Percentiles rank a stretch among this genome's conserved stretches.
These are phyloP conservation scores for Agonum fuliginosum DNA, from an alignment of 2,888 invertebrate species.

Conservation along the genomic window DNA sequence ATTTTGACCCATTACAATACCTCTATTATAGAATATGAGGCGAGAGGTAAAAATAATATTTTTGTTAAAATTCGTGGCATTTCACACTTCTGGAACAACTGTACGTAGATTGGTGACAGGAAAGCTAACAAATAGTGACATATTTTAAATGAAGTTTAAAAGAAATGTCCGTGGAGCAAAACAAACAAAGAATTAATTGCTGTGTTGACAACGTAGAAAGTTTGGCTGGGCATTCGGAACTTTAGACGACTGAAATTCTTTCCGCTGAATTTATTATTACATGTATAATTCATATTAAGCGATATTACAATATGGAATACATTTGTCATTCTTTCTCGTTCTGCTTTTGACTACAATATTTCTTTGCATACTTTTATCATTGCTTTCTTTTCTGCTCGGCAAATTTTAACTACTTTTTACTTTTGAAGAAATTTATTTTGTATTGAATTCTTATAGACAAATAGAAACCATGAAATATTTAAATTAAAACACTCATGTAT, in stretches of 20 bases:
- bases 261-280: slow-evolving; percentile 34
- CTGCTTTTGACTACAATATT: slow-evolving; percentile 24
- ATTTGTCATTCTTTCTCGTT: slow-evolving; percentile 36
- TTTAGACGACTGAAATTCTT: slow-evolving; percentile 17
- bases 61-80: too few relatives aligned
- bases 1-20: too few relatives aligned
- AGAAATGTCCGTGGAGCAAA: background rate
- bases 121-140: slow-evolving; percentile 1
- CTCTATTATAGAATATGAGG: too few relatives aligned
- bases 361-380: slow-evolving; percentile 34
- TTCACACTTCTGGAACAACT: too few relatives aligned
- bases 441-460: too few relatives aligned
- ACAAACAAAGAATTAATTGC: slow-evolving; percentile 28
- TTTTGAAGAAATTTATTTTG: background rate
- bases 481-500: too few relatives aligned
- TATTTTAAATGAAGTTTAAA: slow-evolving; percentile 2
- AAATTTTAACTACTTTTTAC: slow-evolving; percentile 34
- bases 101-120: too few relatives aligned
- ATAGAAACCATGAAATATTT: slow-evolving; percentile 4
- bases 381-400: slow-evolving; percentile 9
- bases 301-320: slow-evolving; percentile 42
- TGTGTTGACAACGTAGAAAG: slow-evolving; percentile 10
- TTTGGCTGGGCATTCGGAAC: slow-evolving; percentile 3
- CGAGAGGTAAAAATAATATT: too few relatives aligned
- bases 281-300: slow-evolving; percentile 38